Evolutionary conservation across 2,113 vertebrate species (phyloP).

Genomic region (Melospiza georgiana): DNA sequence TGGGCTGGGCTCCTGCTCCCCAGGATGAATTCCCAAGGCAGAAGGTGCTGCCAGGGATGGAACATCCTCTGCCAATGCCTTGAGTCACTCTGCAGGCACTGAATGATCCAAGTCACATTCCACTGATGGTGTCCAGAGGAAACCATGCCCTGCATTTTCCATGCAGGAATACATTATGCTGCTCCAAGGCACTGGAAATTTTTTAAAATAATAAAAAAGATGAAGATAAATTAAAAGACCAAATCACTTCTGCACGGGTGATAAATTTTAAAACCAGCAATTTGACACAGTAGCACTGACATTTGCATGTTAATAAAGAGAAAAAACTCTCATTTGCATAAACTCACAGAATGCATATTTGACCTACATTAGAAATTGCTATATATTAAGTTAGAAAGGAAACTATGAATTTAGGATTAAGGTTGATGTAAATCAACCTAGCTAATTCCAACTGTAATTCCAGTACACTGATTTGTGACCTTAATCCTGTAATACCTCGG

Average conservation of each 20-base stretch:
- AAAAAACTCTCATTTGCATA: slow-evolving; percentile 35
- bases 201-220: neutral
- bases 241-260: neutral
- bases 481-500: neutral
- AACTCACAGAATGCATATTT: neutral
- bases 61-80: neutral
- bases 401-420: slow-evolving; percentile 34
- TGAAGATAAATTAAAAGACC: neutral
- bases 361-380: slow-evolving; percentile 45
- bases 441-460: slow-evolving; percentile 36
- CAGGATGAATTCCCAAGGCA: rapidly evolving
- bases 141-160: neutral
- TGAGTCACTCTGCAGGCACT: neutral
- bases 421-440: neutral
- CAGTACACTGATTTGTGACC: neutral
- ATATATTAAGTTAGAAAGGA: neutral
- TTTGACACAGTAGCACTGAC: neutral
- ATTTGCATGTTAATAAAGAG: slow-evolving; percentile 4
- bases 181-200: neutral
- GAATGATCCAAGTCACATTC: neutral
- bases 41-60: neutral
- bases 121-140: neutral
- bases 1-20: neutral
- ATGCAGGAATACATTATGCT: neutral
- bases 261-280: neutral